phyloP scores from a whole-genome alignment of 2,113 vertebrate genomes.

The Onychostruthus taczanowskii region DNA sequence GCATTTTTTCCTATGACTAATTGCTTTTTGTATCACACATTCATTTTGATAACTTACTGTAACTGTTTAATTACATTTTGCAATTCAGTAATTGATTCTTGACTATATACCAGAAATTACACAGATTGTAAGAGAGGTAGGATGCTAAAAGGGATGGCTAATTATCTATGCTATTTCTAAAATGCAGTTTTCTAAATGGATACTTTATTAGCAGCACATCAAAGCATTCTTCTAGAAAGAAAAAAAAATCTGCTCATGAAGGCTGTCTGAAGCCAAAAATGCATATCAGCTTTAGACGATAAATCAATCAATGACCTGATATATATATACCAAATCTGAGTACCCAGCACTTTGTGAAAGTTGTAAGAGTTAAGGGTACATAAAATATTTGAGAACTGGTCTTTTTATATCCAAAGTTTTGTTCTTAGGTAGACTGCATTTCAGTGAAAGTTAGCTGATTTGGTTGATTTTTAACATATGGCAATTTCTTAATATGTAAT shows the following conservation, averaged over 20 bases:
- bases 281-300: not conserved
- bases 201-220: slow-evolving; percentile 6
- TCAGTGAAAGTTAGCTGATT: not conserved
- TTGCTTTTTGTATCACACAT: not conserved
- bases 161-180: not conserved
- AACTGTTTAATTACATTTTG: not conserved
- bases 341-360: not conserved
- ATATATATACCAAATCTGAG: not conserved
- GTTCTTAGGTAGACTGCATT: not conserved
- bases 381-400: not conserved
- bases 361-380: not conserved
- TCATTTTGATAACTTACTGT: not conserved
- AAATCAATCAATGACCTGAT: not conserved
- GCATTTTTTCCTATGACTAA: not conserved
- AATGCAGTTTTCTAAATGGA: not conserved
- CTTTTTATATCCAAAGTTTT: not conserved
- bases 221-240: slow-evolving; percentile 2
- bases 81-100: not conserved
- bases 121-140: not conserved
- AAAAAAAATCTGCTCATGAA: not conserved
- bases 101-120: not conserved
- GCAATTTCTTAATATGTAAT: not conserved
- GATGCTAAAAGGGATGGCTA: not conserved
- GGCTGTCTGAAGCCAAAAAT: not conserved
- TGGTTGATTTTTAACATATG: not conserved